A percentile compares a stretch with the other conserved stretches of the same genome.
These are phyloP conservation scores for Salvelinus sp. DNA, from an alignment of 2,113 vertebrate genomes.

Conservation along the genomic window DNA sequence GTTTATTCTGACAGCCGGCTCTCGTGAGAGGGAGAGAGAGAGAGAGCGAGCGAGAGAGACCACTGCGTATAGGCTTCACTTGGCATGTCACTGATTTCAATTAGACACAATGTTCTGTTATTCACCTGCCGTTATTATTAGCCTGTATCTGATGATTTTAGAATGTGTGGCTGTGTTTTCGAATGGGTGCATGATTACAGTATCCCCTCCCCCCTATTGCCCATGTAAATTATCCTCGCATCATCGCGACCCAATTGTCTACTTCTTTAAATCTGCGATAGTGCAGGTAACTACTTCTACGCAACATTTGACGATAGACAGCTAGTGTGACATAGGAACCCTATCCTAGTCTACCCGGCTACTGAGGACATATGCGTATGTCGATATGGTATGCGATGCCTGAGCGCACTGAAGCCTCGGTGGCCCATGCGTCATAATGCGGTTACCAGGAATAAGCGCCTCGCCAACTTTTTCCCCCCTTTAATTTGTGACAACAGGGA, in stretches of 20 bases:
- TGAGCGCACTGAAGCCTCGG: conserved; percentile 48
- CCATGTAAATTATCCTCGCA: neutral
- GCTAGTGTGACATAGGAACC: neutral
- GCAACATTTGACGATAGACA: neutral
- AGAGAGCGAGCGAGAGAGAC: neutral
- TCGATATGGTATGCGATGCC: conserved; percentile 6
- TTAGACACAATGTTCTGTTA: neutral
- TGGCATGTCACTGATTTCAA: neutral
- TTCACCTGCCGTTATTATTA: neutral
- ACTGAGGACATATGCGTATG: conserved; percentile 12
- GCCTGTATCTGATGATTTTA: neutral
- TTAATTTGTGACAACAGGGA: conserved; percentile 68
- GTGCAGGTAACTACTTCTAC: too few relatives aligned
- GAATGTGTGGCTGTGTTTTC: neutral
- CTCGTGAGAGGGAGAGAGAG: conserved; percentile 8
- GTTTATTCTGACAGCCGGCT: conserved; percentile 56
- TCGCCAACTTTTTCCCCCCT: conserved; percentile 64
- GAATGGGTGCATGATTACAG: conserved; percentile 10
- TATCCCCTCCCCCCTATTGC: conserved; percentile 34
- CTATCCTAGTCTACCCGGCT: neutral
- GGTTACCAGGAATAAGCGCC: conserved; percentile 73
- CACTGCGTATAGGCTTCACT: too few relatives aligned
- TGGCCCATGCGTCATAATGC: conserved; percentile 81
- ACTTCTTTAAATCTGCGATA: conserved; percentile 2
- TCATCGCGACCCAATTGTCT: neutral